Evolutionary conservation across 2,113 vertebrate species (phyloP), one percentile per base, ranked within the genome.

Genomic region (Crotalus tigris): DNA sequence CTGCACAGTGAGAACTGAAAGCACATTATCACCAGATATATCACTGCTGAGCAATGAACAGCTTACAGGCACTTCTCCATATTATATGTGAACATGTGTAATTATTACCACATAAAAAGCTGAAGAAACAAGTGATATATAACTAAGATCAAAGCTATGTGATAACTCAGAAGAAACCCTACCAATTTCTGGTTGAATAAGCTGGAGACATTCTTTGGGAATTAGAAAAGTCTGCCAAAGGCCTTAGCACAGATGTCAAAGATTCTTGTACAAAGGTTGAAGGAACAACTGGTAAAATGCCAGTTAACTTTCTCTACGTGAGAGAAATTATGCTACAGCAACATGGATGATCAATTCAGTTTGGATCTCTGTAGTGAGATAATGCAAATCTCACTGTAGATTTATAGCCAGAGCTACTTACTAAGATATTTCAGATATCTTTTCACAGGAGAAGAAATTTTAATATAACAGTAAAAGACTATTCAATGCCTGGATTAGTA

Each of bases 1-100:
- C 94, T 95, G 93, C 95, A 95, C 95, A 97, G 96, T 94, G 97
- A 97, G 96, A 97, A 96, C 13, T 96, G 94, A 94, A 94, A 95
- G 96, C 87, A 91, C 69, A 33, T 97, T 97, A 98, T 97, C 97
- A 97, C 95, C 94, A 96, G 95, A 95, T 96, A 97, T 96, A 92
- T 97, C 96, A 97, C 96, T 96, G 92, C 92, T 96, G 96, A 95
- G 94, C 96, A 96, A 97, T 96, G 95, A 97, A 96, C 92, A 96
- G 96, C 96, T 97, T 97, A 97, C 94, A 94, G 89, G 96, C 96
- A 95, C 59, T 96, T 90, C 89, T 95, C 61, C 23, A 0, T 46
- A 54, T 49, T 58, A 85, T 86, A 90, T 96, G 96, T 95, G 95
- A 94, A 94, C 94, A 94, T 92, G 94, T 97, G 96, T 95, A 95